A percentile compares a stretch with the other conserved stretches of the same genome.
These are phyloP conservation scores for Drosophila aff. DNA, from an alignment of 1,140 invertebrate species.

Conservation along the genomic window DNA sequence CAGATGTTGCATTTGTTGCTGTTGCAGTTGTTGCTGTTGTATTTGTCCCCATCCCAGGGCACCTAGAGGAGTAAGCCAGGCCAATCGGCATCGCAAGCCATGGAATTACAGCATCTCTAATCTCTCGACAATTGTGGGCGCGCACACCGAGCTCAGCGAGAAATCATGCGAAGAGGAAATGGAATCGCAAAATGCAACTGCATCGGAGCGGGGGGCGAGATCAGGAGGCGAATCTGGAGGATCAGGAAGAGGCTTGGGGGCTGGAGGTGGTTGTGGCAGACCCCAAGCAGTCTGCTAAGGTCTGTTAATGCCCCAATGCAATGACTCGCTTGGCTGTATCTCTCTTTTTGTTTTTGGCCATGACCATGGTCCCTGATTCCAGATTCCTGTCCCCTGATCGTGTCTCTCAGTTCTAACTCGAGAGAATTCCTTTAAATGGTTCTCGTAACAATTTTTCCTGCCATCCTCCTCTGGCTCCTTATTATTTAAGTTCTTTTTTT, in stretches of 20 bases:
- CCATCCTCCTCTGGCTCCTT: slow-evolving; percentile 25
- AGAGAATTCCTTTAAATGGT: slow-evolving; percentile 82
- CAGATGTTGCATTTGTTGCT: slow-evolving; percentile 28
- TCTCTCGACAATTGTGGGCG: slow-evolving; percentile 83
- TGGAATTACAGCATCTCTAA: slow-evolving; percentile 82
- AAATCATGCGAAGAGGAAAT: slow-evolving; percentile 79
- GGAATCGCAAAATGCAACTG: slow-evolving; percentile 75
- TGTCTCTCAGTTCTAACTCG: slow-evolving; percentile 74
- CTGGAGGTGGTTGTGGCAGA: slow-evolving; percentile 39
- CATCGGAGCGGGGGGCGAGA: slow-evolving; percentile 10
- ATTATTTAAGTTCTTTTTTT: slow-evolving; percentile 36
- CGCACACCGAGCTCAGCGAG: slow-evolving; percentile 59
- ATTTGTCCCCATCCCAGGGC: slow-evolving; percentile 14
- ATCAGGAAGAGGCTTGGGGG: slow-evolving; percentile 7
- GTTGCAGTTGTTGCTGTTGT: slow-evolving; percentile 12
- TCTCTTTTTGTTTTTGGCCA: slow-evolving; percentile 53
- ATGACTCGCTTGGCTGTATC: slow-evolving; percentile 25
- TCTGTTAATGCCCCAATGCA: slow-evolving; percentile 49
- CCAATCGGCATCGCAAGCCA: slow-evolving; percentile 58
- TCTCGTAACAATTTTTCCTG: slow-evolving; percentile 67
- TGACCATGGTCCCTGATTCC: slow-evolving; percentile 51
- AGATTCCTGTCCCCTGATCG: slow-evolving; percentile 50
- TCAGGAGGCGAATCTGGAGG: neutral
- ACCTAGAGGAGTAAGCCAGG: slow-evolving; percentile 24
- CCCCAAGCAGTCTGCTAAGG: slow-evolving; percentile 83